Evolutionary conservation across 2,113 vertebrate genomes (phyloP).

Genomic region (Pampusana beccarii): DNA sequence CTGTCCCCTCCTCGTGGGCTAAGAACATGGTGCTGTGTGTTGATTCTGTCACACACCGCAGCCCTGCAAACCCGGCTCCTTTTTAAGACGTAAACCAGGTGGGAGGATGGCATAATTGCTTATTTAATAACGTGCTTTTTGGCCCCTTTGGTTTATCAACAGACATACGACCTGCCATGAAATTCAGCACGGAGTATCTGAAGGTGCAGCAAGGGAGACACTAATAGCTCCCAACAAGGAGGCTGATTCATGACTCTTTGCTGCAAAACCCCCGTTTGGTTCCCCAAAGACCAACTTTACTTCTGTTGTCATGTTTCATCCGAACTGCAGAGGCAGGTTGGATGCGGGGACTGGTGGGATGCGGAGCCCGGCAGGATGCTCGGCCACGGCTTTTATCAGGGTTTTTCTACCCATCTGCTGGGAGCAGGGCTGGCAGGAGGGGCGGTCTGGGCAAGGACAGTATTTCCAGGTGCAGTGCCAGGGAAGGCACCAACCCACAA

Average conservation of each 20-base stretch:
- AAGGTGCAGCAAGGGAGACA: not conserved
- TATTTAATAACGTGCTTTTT: not conserved
- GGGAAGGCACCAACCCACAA: not conserved
- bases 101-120: fast-evolving
- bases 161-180: not conserved
- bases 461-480: not conserved
- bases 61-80: not conserved
- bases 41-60: not conserved
- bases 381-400: not conserved
- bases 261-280: not conserved
- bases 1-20: not conserved
- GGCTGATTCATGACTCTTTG: not conserved
- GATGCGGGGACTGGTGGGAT: not conserved
- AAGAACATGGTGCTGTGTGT: not conserved
- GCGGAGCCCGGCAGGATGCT: not conserved
- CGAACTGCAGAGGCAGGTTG: not conserved
- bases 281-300: not conserved
- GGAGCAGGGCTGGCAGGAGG: not conserved
- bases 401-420: not conserved
- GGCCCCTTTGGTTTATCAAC: not conserved
- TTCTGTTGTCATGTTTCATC: not conserved
- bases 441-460: not conserved
- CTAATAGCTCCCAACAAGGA: not conserved
- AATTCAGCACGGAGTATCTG: not conserved
- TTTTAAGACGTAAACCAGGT: not conserved